These are phyloP conservation scores for Pollimyrus isidori DNA, from an alignment of 2,113 vertebrate species.

Conservation along the genomic window DNA sequence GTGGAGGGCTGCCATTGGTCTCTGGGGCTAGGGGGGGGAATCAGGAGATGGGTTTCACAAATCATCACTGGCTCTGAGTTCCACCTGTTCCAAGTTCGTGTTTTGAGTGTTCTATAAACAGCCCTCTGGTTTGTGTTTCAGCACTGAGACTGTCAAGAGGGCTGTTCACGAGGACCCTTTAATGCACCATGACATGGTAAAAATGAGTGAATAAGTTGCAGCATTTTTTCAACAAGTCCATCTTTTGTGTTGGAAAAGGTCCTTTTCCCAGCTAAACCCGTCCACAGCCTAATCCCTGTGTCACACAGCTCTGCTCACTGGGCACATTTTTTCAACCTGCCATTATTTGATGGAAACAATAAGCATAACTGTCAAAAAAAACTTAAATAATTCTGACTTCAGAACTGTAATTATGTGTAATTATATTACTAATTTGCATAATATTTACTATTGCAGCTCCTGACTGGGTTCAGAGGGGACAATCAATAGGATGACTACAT, in stretches of 20 bases:
- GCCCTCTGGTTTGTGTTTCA: not conserved
- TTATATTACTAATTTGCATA: not conserved
- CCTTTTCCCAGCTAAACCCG: not conserved
- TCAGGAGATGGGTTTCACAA: not conserved
- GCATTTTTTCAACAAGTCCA: not conserved
- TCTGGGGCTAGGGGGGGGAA: not conserved
- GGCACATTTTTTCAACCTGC: not conserved
- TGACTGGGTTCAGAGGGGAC: not conserved
- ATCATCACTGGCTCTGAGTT: not conserved
- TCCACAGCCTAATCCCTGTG: not conserved
- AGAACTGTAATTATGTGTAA: not conserved
- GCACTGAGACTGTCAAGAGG: not conserved
- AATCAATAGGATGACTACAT: not conserved
- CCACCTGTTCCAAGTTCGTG: not conserved
- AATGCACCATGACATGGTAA: not conserved
- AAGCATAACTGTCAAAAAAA: not conserved
- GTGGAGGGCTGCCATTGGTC: not conserved
- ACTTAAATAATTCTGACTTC: not conserved
- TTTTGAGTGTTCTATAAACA: not conserved
- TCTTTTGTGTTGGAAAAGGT: not conserved
- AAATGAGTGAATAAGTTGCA: not conserved
- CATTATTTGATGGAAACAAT: not conserved
- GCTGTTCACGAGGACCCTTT: not conserved
- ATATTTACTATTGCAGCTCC: not conserved
- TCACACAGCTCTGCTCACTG: not conserved